Base-by-base conservation (phyloP, 2,888 invertebrate species). In the Suillia variegata region DNA sequence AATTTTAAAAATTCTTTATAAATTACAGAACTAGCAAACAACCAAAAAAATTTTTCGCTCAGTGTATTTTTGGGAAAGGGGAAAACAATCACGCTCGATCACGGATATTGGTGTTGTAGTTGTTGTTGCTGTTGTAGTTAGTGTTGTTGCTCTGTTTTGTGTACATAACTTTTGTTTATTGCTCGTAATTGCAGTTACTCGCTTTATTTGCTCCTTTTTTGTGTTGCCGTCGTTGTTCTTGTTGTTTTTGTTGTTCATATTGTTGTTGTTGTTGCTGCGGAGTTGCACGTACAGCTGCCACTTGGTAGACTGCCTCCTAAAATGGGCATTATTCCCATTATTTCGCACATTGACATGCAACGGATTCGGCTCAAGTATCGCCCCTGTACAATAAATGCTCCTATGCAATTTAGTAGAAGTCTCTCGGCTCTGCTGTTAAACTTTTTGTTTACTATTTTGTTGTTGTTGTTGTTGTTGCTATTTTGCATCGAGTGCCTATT, bases 141-240 rank as follows among this genome's bases (percentile, higher is more conserved):
- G 33, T 58, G 51, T 31, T 59, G 62, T 54, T 63, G 58, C 18
- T 21, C 38, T 59, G 54, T 47, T 62, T 62, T 66, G 62, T 65
- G 62, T 62, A 60, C 69, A 71, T 74, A 76, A 76, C 73, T 76
- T 77, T 68, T 75, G 72, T 73, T 75, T 75, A 75, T 77, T 74
- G 70, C 67, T 66, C 69, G 67, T 75, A 75, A 77, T 75, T 75
- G 75, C 71, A 69, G 77, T 76, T 73, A 71, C 68, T 66, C 64
- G 49, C 57, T 67, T 65, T 67, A 62, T 62, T 62, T 64, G 57
- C 52, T 56, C 49, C 54, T 58, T 61, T 63, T 31, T 31, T 51
- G 45, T 48, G 72, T 70, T 73, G 72, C 74, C 73, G 73, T 70
- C 53, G 60, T 48, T 61, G 67, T 75, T 71, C 61, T 24, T 51